Evolutionary conservation across 2,888 invertebrate species (phyloP), one percentile per base, ranked within the genome.

Genomic region (Choreutis nemorana): DNA sequence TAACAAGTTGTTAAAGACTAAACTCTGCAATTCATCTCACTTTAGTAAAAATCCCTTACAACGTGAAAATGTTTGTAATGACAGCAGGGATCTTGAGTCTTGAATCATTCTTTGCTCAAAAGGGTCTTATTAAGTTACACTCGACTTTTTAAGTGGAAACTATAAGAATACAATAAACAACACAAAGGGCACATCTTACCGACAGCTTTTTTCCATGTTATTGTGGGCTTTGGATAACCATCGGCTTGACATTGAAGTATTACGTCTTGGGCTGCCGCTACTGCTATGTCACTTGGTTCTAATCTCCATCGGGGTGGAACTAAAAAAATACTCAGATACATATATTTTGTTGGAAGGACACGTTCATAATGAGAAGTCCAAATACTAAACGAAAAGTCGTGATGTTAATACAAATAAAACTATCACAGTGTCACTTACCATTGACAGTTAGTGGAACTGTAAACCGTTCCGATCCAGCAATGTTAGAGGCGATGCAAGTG

Each of bases 251-350:
- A 96, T 55, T 93, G 89, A 23, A 96, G 72, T 10, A 87, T 86
- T 12, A 94, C 87, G 55, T 91, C 90, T 56, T 92, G 90, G 1
- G 90, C 90, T 1, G 90, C 87, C 4, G 90, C 89, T 23, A 90
- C 88, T 39, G 87, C 91, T n/a, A 88, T 83, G 54, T 92, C 91
- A 37, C 84, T 81, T 0, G 93, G 94, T 55, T 94, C 94, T 44
- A 91, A 78, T 10, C 93, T 85, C 90, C 94, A 93, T 54, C 91
- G 87, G 12, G 94, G 94, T 23, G 95, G 94, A 39, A 94, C 93
- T 93, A n/a, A n/a, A n/a, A n/a, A n/a, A n/a, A n/a, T n/a, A n/a
- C n/a, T n/a, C n/a, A n/a, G n/a, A n/a, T n/a, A n/a, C n/a, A n/a
- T n/a, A n/a, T n/a, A n/a, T n/a, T n/a, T n/a, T n/a, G n/a, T n/a